Conservation (phyloP, 1,140 invertebrate species). For the Belonocnema kinseyi region DNA sequence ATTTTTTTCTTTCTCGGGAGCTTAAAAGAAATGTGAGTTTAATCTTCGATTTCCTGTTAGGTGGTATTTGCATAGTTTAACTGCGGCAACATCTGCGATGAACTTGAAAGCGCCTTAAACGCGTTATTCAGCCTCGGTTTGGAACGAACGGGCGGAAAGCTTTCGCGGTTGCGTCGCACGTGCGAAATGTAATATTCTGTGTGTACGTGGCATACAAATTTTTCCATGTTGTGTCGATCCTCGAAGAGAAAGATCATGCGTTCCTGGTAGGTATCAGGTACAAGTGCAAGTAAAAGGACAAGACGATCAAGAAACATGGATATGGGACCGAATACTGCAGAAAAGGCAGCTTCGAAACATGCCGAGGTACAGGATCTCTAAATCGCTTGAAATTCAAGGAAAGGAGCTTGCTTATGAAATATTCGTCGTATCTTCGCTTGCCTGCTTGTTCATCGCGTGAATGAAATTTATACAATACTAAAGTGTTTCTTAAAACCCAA, state of each 20-base stretch:
- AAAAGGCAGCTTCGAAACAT: slow-evolving; percentile 30
- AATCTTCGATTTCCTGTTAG: slow-evolving; percentile 13
- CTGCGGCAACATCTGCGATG: not conserved
- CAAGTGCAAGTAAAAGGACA: not conserved
- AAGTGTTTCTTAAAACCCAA: slow-evolving; percentile 52
- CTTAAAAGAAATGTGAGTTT: not conserved
- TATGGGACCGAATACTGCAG: not conserved
- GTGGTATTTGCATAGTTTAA: not conserved
- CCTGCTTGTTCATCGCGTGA: slow-evolving; percentile 41
- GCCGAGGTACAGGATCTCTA: not conserved
- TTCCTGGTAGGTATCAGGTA: not conserved
- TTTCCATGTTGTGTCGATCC: slow-evolving; percentile 7
- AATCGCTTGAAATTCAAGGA: slow-evolving; percentile 31
- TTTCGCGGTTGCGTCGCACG: slow-evolving; percentile 55
- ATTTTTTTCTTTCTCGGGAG: too few species aligned
- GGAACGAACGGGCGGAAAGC: slow-evolving; percentile 6
- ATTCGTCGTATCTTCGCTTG: slow-evolving; percentile 56
- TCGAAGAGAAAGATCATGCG: not conserved
- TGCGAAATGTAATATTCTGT: slow-evolving; percentile 62
- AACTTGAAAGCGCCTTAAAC: slow-evolving; percentile 35
- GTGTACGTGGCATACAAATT: slow-evolving; percentile 59
- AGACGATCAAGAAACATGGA: not conserved
- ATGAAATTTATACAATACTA: slow-evolving; percentile 53
- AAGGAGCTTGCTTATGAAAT: slow-evolving; percentile 61
- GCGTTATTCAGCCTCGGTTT: slow-evolving; percentile 28